These are phyloP conservation scores for Liopterus haemorrhoidalis DNA, from an alignment of 2,888 invertebrate species.

Conservation along the genomic window DNA sequence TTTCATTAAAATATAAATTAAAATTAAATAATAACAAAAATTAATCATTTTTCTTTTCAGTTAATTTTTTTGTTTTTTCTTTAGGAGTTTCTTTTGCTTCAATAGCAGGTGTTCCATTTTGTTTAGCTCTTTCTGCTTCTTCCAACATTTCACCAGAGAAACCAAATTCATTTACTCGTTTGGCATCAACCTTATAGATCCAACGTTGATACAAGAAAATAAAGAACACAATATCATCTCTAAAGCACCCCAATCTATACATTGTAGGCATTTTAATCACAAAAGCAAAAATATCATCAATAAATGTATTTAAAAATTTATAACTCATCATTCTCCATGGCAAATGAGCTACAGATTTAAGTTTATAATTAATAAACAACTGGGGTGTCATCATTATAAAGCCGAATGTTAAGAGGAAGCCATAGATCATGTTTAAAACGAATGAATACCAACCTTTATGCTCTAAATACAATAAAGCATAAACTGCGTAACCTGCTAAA, in stretches of 20 bases:
- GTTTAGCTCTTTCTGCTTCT: slow-evolving; percentile 44
- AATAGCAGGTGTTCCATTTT: slow-evolving; percentile 9
- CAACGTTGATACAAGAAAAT: slow-evolving; percentile 98
- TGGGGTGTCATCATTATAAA: slow-evolving; percentile 99
- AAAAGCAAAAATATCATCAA: slow-evolving; percentile 99
- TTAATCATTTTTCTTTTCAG: slow-evolving; percentile 22
- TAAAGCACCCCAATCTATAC: slow-evolving; percentile 95
- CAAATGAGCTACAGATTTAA: slow-evolving; percentile 97
- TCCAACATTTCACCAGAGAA: slow-evolving; percentile 87
- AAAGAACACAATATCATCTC: slow-evolving; percentile 98
- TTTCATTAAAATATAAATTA: too few species aligned
- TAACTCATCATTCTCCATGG: slow-evolving; percentile 99
- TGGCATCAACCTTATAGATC: slow-evolving; percentile 96
- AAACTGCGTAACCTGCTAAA: slow-evolving; percentile 86
- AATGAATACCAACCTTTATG: slow-evolving; percentile 99
- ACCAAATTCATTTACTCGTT: slow-evolving; percentile 96
- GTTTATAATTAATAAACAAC: slow-evolving; percentile 97
- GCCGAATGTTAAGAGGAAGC: slow-evolving; percentile 95
- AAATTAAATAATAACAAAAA: slow-evolving; percentile 2
- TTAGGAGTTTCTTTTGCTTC: slow-evolving; percentile 5
- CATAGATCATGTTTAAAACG: slow-evolving; percentile 92
- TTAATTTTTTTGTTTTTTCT: neutral
- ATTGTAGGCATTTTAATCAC: slow-evolving; percentile 99
- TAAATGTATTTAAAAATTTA: slow-evolving; percentile 98
- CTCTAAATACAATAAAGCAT: slow-evolving; percentile 91